These are phyloP conservation scores for Amphiura filiformis DNA, from an alignment of 35 echinoderm and acorn worm species.

Conservation along the genomic window DNA sequence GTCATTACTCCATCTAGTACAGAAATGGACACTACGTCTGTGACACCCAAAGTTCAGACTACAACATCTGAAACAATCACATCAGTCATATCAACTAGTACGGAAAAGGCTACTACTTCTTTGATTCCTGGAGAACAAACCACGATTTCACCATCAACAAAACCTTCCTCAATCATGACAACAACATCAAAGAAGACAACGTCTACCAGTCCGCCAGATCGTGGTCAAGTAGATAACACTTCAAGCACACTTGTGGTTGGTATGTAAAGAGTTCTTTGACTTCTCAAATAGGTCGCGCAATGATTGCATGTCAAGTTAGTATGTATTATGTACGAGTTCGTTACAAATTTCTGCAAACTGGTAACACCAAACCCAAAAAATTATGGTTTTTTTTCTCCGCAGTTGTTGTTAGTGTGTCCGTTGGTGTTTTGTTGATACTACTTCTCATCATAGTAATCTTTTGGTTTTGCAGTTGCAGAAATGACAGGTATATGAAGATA, in stretches of 20 bases:
- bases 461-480: background rate
- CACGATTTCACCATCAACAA: too few species aligned
- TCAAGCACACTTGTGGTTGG: background rate
- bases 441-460: background rate
- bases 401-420: background rate
- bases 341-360: background rate
- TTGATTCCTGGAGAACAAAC: too few species aligned
- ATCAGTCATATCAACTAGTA: too few species aligned
- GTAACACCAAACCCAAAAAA: background rate
- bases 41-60: too few species aligned
- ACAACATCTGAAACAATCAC: too few species aligned
- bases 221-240: background rate
- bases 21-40: too few species aligned
- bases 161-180: too few species aligned
- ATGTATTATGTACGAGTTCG: background rate
- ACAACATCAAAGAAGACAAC: too few species aligned
- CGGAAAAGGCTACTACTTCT: too few species aligned
- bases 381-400: background rate
- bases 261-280: background rate
- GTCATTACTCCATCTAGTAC: too few species aligned
- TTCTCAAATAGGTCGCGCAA: too few species aligned
- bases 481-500: background rate
- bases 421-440: background rate
- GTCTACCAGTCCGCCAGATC: background rate
- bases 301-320: too few species aligned